Evolutionary conservation across 2,113 vertebrate species (phyloP), one percentile per base, ranked within the genome.

Genomic region (Takifugu flavidus): DNA sequence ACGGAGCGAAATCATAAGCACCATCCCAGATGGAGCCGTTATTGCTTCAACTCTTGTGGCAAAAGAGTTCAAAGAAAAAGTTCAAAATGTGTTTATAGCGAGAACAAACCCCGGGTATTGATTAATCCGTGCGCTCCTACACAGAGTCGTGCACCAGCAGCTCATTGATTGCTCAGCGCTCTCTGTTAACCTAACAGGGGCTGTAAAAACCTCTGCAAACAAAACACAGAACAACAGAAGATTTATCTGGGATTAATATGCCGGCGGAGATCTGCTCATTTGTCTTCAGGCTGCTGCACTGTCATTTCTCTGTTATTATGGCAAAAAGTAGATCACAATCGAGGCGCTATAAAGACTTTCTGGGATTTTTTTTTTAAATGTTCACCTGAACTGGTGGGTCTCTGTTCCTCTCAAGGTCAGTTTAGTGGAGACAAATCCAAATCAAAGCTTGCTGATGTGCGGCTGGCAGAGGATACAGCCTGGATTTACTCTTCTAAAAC

Each of bases 381-480:
- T 77, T 72, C 49, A 74, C 50, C 45, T 57, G 74, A 85, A 69
- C 72, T 73, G 61, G 65, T 43, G 56, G 67, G 20, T 63, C 65
- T 76, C 42, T 62, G 57, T 44, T 56, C 62, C 47, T 20, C 65
- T 26, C 66, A 49, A 59, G 75, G 49, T 64, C 56, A 78, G 79
- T 75, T 75, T 75, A 73, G 72, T 69, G 80, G 20, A 20, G 20
- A 80, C 74, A 73, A 55, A 74, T 73, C 51, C 46, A 7, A 52
- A 57, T 54, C 44, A 34, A 46, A 26, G 46, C 4, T 45, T 2
- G 53, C 25, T 5, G 65, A 73, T 53, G 57, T 66, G 53, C 59
- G 56, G 65, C 66, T 59, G 55, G 47, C 67, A 49, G 43, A 29
- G 57, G 69, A 34, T 57, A 52, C 52, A 70, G 34, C 15, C 52